phyloP scores from a whole-genome alignment of 2,797 vertebrate genomes.

The Lepus oiostolus region DNA sequence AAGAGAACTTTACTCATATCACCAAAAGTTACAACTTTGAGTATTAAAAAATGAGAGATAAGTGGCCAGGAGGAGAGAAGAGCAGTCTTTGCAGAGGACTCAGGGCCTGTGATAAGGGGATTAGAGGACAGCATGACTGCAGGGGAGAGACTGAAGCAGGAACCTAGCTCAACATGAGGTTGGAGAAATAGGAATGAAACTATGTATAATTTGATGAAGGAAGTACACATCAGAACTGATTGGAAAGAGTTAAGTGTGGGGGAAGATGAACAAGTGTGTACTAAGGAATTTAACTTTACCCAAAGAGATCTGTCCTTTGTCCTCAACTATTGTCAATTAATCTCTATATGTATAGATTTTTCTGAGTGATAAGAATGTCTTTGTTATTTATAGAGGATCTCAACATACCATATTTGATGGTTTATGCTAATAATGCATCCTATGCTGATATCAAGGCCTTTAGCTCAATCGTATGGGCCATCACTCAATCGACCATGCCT shows the following conservation, averaged over 20 bases:
- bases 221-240: not conserved
- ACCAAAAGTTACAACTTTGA: not conserved
- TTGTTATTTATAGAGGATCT: not conserved
- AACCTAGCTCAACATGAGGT: not conserved
- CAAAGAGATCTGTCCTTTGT: not conserved
- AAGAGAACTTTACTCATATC: conserved; percentile 52
- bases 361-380: not conserved
- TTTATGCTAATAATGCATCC: not conserved
- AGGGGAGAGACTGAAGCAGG: not conserved
- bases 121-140: not conserved
- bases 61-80: not conserved
- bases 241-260: not conserved
- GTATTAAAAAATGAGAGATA: conserved; percentile 42
- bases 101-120: not conserved
- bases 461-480: not conserved
- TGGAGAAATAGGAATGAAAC: not conserved
- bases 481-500: not conserved
- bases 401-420: not conserved
- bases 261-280: not conserved
- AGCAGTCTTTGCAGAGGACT: not conserved
- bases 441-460: not conserved
- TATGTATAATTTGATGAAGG: not conserved
- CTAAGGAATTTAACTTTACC: not conserved
- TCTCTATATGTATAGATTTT: not conserved
- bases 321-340: not conserved